Percentiles rank a stretch among this genome's conserved stretches.
These are phyloP conservation scores for Drosophila acutilabella DNA, from an alignment of 2,888 invertebrate species.

Conservation along the genomic window DNA sequence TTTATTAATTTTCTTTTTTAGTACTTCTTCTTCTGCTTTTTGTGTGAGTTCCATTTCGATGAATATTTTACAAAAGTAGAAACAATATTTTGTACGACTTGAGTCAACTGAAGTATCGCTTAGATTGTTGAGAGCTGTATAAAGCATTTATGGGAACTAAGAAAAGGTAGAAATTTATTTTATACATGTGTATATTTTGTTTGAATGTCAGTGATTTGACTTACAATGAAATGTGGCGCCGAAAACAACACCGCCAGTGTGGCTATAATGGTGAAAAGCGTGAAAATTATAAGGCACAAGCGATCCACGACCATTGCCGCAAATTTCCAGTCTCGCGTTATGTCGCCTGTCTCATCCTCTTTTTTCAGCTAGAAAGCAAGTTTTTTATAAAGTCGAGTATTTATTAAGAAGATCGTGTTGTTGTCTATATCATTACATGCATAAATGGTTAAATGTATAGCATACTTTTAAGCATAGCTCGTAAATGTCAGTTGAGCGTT, in stretches of 20 bases:
- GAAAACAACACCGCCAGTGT: slow-evolving; percentile 98
- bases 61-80: slow-evolving; percentile 61
- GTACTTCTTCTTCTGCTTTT: slow-evolving; percentile 5
- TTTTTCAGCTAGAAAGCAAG: slow-evolving; percentile 88
- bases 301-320: slow-evolving; percentile 99
- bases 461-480: too few species aligned
- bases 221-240: slow-evolving; percentile 97
- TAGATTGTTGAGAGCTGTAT: slow-evolving; percentile 34
- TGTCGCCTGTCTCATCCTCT: slow-evolving; percentile 96
- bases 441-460: too few species aligned
- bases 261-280: slow-evolving; percentile 98
- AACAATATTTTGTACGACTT: slow-evolving; percentile 65
- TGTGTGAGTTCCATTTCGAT: slow-evolving; percentile 11
- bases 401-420: too few species aligned
- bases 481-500: too few species aligned
- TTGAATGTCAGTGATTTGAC: slow-evolving; percentile 35
- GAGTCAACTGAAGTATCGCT: slow-evolving; percentile 41
- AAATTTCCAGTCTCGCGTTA: slow-evolving; percentile 99
- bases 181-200: too few species aligned
- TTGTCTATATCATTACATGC: too few species aligned
- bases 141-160: slow-evolving; percentile 79
- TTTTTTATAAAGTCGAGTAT: too few species aligned
- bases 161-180: neutral
- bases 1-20: slow-evolving; percentile 1
- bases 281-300: slow-evolving; percentile 99